Evolutionary conservation across 1,140 invertebrate species (phyloP), one percentile per base, ranked within the genome.

Genomic region (Drosophila simulans): DNA sequence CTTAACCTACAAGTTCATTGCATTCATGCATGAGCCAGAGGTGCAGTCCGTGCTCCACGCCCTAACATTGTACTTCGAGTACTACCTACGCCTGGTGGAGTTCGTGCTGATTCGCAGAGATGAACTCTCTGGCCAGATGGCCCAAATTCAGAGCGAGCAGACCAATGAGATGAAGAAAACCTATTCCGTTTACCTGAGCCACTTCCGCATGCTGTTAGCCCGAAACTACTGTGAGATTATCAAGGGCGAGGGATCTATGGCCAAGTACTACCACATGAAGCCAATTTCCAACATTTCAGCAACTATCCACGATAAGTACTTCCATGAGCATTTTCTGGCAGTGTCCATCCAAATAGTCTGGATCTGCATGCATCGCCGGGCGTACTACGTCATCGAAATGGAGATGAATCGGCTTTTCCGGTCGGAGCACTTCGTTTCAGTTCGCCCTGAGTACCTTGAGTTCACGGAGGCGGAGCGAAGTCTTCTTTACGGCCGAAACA

Each of bases 31-130:
- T 25, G 60, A 64, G 1, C 63, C 75, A 5, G 65, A 65, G 1
- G 77, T 92, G 1, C 55, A 82, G 7, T 40, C 60, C 20, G 55
- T 92, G 8, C 10, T 91, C 0, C 82, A 91, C 34, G 74, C 91
- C 0, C 51, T 92, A 0, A 62, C 90, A 42, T 89, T 92, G 3
- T 92, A 92, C 64, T 92, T 92, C n/a, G 91, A 92, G 52, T 85
- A 92, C 55, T 92, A 74, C 35, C 12, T 92, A 7, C 88, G 81
- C 5, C 25, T 92, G 45, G 85, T 90, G 0, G 91, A 92, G 40
- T 92, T 85, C 10, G 68, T 92, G 7, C 37, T 92, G 17, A 89
- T 92, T 20, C 82, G 89, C 0, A 65, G 89, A 0, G 91, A 92
- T 43, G 91, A 92, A 22, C 52, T 89, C 1, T 13, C 52, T 1